Evolutionary conservation across 2,797 vertebrate species (phyloP).

Genomic region (Microcaecilia unicolor): DNA sequence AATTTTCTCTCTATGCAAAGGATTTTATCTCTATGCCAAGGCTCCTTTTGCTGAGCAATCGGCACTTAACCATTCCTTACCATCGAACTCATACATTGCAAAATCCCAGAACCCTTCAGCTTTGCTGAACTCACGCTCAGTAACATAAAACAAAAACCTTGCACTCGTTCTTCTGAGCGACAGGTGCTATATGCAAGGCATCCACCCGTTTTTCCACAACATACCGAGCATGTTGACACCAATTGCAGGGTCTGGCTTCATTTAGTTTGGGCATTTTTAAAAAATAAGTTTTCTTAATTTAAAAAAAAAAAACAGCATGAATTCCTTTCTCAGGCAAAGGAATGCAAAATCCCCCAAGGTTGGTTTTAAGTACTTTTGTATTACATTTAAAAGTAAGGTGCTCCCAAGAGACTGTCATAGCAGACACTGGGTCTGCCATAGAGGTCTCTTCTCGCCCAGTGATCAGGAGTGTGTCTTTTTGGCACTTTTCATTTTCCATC

Average conservation of each 20-base stretch:
- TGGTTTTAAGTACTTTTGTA: conserved; percentile 28
- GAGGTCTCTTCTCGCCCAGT: conserved; percentile 47
- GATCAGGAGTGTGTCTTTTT: conserved; percentile 54
- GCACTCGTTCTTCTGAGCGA: too few species aligned
- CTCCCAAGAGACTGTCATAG: conserved; percentile 24
- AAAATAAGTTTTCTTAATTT: too few species aligned
- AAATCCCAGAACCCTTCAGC: too few species aligned
- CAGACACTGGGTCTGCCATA: conserved; percentile 24
- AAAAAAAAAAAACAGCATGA: conserved; percentile 4
- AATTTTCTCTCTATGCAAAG: not conserved
- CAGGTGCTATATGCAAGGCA: too few species aligned
- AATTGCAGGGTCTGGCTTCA: too few species aligned
- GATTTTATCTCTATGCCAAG: not conserved
- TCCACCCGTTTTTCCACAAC: too few species aligned
- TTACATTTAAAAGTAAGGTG: conserved; percentile 38
- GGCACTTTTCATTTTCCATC: conserved; percentile 55
- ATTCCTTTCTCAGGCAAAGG: conserved; percentile 16
- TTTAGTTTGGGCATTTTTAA: not conserved
- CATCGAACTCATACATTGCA: too few species aligned
- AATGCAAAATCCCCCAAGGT: conserved; percentile 14
- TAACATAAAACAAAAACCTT: too few species aligned
- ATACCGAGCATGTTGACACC: too few species aligned
- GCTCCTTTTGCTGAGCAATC: not conserved
- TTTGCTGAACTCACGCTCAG: too few species aligned
- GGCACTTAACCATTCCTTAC: too few species aligned